These are phyloP conservation scores for Platycercus adscitus DNA, from an alignment of 2,113 vertebrate genomes.

Conservation along the genomic window DNA sequence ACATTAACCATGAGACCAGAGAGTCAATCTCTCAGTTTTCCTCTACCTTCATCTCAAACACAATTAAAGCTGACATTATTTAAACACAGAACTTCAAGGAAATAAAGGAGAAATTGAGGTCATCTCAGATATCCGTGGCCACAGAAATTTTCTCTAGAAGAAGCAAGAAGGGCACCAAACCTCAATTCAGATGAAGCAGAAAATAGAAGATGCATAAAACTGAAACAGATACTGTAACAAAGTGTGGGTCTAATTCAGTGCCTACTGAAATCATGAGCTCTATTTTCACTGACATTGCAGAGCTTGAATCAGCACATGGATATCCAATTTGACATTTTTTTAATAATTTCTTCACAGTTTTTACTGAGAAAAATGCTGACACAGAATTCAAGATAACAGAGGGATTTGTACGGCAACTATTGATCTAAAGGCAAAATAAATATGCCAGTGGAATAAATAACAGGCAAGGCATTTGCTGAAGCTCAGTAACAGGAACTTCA, in stretches of 20 bases:
- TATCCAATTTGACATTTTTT: background rate
- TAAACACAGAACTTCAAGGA: background rate
- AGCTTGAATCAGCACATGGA: background rate
- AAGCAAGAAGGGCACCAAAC: background rate
- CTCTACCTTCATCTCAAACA: background rate
- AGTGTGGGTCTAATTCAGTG: background rate
- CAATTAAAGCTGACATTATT: constrained; percentile 25
- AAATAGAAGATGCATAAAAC: background rate
- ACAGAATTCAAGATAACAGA: background rate
- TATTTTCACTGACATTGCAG: background rate
- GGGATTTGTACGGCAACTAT: background rate
- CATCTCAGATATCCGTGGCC: background rate
- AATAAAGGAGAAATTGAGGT: background rate
- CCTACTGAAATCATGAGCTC: background rate
- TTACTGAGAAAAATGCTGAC: background rate
- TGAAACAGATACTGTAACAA: background rate
- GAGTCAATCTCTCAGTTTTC: constrained; percentile 27
- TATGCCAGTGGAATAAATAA: background rate
- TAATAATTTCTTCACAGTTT: background rate
- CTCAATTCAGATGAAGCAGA: background rate
- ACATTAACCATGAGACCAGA: constrained; percentile 4
- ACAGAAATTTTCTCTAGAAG: background rate
- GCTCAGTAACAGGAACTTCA: background rate
- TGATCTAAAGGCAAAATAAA: background rate
- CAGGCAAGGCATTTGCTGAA: background rate